A percentile compares a stretch with the other conserved stretches of the same genome.
These are phyloP conservation scores for Caenorhabditis remanei DNA, from an alignment of 1,140 invertebrate species.

Conservation along the genomic window DNA sequence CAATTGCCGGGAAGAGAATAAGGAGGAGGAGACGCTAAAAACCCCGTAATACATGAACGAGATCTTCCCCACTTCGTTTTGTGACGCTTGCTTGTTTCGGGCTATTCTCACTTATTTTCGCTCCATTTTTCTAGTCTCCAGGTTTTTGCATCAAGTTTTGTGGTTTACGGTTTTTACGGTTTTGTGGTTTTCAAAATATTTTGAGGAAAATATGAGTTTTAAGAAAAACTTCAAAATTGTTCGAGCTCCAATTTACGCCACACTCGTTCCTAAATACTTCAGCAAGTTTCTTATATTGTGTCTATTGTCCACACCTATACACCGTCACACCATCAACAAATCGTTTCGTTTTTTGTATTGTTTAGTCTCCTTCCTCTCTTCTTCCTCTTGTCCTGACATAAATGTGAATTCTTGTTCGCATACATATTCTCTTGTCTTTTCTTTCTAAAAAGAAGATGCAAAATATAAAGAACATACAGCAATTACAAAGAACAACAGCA, in stretches of 20 bases:
- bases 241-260: not conserved
- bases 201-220: no score
- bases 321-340: conserved; percentile 22
- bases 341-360: conserved; percentile 43
- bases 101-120: conserved; percentile 9
- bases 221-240: no score
- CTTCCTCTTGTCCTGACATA: not conserved
- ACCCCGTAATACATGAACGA: conserved; percentile 49
- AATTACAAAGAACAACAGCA: conserved; percentile 27
- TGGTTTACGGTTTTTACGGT: no score
- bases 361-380: conserved; percentile 5
- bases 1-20: conserved; percentile 45
- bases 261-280: not conserved
- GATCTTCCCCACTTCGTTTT: conserved; percentile 35
- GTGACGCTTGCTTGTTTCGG: conserved; percentile 39
- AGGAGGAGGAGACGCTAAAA: conserved; percentile 48
- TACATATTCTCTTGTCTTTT: conserved; percentile 15
- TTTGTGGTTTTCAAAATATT: no score
- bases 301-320: not conserved
- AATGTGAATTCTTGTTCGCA: no score
- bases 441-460: not conserved
- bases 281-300: not conserved
- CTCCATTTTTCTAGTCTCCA: not conserved
- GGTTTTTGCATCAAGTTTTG: conserved; percentile 19
- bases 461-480: conserved; percentile 13